A percentile compares a stretch with the other conserved stretches of the same genome.
These are phyloP conservation scores for Philantomba maxwellii DNA, from an alignment of 2,113 vertebrate species.

Conservation along the genomic window DNA sequence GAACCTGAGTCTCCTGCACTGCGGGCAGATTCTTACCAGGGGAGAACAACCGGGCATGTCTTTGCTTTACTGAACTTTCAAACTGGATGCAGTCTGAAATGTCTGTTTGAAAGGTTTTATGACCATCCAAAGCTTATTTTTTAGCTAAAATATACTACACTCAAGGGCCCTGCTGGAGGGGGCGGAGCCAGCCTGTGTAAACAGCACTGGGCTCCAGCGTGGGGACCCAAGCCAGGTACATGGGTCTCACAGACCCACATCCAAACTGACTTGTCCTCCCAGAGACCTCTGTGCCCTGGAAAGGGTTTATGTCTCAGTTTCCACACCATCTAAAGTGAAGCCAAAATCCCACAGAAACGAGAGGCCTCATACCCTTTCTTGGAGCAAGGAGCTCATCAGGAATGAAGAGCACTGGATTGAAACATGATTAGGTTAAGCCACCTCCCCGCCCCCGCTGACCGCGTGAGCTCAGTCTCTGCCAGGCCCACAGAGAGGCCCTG, in stretches of 20 bases:
- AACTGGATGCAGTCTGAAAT: background rate
- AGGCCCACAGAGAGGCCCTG: too few relatives aligned
- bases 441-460: background rate
- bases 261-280: background rate
- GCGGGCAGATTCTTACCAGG: background rate
- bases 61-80: background rate
- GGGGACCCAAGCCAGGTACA: too few relatives aligned
- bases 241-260: too few relatives aligned
- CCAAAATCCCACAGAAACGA: background rate
- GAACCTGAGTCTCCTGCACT: background rate
- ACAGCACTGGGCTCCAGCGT: background rate
- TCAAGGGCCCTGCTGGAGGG: rapidly evolving
- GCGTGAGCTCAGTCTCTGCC: background rate
- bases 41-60: too few relatives aligned
- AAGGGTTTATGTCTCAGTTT: rapidly evolving
- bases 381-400: background rate
- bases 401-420: too few relatives aligned
- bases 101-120: background rate
- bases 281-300: background rate
- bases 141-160: background rate
- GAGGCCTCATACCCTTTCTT: background rate
- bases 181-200: background rate
- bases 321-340: background rate
- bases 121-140: background rate
- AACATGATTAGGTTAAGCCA: background rate